Conservation (phyloP, 2,113 vertebrate species). For the Pogona vitticeps region DNA sequence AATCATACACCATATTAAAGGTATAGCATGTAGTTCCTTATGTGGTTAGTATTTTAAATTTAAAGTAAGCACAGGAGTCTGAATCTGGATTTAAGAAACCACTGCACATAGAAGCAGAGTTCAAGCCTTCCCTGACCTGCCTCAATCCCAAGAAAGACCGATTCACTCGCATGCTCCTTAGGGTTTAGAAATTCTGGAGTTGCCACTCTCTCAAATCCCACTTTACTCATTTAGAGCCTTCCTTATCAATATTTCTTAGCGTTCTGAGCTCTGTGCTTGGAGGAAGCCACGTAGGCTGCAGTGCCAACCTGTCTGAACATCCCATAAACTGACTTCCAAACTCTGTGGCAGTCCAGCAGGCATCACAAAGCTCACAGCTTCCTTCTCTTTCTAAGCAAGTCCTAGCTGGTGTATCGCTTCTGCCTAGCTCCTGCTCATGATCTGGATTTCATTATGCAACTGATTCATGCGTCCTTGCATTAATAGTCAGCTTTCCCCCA, state of each 20-base stretch:
- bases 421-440: neutral
- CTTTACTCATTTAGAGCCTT: neutral
- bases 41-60: neutral
- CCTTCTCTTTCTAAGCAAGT: neutral
- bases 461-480: neutral
- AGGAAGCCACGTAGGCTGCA: neutral
- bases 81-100: neutral
- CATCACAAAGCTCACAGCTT: neutral
- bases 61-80: neutral
- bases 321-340: too few species aligned
- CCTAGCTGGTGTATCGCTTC: neutral
- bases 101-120: neutral
- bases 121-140: neutral
- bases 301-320: neutral
- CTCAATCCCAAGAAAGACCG: neutral
- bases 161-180: neutral
- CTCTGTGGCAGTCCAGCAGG: neutral
- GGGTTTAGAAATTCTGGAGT: neutral
- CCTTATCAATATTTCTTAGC: neutral
- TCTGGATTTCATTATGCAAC: neutral
- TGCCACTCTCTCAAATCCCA: neutral
- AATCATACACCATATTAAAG: neutral
- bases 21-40: neutral
- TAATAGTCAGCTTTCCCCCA: neutral
- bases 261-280: neutral